Percentiles rank a stretch among this genome's conserved stretches.
phyloP scores from a whole-genome alignment of 2,113 vertebrate genomes.

The Aegotheles bennettii region DNA sequence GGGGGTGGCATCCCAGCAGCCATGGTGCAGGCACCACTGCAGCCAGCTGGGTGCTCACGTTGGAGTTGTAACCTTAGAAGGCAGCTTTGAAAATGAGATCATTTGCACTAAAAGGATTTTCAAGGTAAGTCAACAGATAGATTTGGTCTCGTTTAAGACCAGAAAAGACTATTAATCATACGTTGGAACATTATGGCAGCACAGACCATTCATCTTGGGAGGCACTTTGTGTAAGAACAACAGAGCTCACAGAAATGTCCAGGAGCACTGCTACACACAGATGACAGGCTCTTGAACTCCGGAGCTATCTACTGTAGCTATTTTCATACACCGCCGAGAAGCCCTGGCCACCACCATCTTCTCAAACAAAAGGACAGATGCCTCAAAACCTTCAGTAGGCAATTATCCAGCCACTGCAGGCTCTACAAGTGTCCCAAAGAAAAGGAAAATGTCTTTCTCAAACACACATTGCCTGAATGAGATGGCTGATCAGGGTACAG shows the following conservation, averaged over 20 bases:
- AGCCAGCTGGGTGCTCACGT: neutral
- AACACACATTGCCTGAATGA: neutral
- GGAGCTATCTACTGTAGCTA: neutral
- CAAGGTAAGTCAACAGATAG: neutral
- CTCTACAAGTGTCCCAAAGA: neutral
- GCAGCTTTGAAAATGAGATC: slow-evolving; percentile 17
- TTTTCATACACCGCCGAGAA: neutral
- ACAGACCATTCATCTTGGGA: neutral
- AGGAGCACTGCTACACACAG: neutral
- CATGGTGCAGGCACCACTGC: accelerated
- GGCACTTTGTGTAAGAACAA: neutral
- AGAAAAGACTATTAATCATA: neutral
- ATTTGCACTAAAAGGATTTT: slow-evolving; percentile 8
- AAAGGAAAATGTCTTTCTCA: neutral
- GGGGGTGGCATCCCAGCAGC: neutral
- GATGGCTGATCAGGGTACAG: neutral
- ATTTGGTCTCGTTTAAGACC: neutral
- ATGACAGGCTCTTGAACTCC: neutral
- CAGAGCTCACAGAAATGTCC: neutral
- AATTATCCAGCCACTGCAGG: neutral
- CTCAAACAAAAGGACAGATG: neutral
- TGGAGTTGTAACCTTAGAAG: neutral
- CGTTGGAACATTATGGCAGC: neutral
- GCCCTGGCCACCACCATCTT: neutral
- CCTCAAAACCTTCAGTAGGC: neutral